Evolutionary conservation across 2,113 vertebrate species (phyloP).

Genomic region (Stegastes partitus): DNA sequence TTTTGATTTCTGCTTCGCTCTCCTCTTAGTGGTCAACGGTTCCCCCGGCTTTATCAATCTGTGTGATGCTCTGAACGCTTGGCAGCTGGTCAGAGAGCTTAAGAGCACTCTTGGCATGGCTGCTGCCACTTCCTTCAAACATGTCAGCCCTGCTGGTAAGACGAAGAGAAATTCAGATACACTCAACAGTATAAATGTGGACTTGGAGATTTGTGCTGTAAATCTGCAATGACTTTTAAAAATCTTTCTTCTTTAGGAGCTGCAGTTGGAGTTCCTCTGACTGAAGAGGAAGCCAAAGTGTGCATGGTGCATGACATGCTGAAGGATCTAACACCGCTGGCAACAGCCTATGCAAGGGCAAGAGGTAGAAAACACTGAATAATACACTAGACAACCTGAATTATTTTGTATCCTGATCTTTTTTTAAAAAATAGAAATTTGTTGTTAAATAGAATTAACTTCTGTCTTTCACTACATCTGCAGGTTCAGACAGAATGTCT

Average conservation of each 20-base stretch:
- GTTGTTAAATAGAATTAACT: fast-evolving
- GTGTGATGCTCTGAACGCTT: slow-evolving; percentile 96
- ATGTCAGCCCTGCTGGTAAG: slow-evolving; percentile 96
- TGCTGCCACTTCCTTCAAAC: slow-evolving; percentile 95
- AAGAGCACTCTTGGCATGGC: slow-evolving; percentile 87
- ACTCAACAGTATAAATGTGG: background rate
- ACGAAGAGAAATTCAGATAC: background rate
- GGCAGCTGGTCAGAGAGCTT: slow-evolving; percentile 96
- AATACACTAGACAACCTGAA: background rate
- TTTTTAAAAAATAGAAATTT: no score
- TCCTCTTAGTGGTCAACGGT: slow-evolving; percentile 91
- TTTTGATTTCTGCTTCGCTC: background rate
- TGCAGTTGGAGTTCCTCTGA: slow-evolving; percentile 92
- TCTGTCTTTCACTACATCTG: slow-evolving; percentile 5
- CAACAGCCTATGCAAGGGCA: slow-evolving; percentile 93
- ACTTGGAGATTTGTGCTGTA: fast-evolving
- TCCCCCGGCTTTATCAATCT: slow-evolving; percentile 98
- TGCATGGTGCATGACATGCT: slow-evolving; percentile 95
- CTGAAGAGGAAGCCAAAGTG: slow-evolving; percentile 91
- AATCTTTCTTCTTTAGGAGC: slow-evolving; percentile 85
- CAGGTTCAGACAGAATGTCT: slow-evolving; percentile 98
- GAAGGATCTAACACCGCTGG: slow-evolving; percentile 88
- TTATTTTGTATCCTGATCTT: fast-evolving
- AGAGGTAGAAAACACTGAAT: slow-evolving; percentile 85
- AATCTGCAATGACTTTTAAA: background rate